Percentiles rank a stretch among this genome's conserved stretches.
Conservation (phyloP, 1,140 invertebrate species). For the Conus betulinus region DNA sequence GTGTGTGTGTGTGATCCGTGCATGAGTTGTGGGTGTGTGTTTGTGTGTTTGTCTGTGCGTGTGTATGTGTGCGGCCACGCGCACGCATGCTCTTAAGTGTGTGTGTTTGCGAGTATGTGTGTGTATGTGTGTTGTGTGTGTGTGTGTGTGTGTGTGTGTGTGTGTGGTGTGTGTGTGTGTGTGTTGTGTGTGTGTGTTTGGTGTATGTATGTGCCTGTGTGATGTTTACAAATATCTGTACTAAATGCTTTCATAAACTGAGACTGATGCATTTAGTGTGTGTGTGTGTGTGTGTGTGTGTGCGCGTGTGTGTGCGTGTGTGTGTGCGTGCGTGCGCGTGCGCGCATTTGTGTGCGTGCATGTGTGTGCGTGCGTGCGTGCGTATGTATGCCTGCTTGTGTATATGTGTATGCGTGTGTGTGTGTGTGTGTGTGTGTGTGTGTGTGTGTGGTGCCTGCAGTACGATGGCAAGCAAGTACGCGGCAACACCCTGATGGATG, state of each 20-base stretch:
- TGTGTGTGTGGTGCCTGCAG: constrained; percentile 4
- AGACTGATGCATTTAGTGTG: too few species aligned
- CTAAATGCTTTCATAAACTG: too few species aligned
- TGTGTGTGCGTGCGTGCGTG: not conserved
- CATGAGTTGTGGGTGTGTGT: not conserved
- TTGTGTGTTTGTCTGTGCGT: not conserved
- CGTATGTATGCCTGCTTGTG: not conserved
- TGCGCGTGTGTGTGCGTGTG: too few species aligned
- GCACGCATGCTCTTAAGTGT: too few species aligned
- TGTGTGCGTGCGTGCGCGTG: too few species aligned
- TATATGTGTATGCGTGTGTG: constrained; percentile 3
- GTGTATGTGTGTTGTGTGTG: not conserved
- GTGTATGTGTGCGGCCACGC: too few species aligned
- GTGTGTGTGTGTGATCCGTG: not conserved
- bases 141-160: not conserved
- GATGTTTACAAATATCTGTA: too few species aligned
- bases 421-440: constrained; percentile 22
- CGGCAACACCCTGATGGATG: constrained; percentile 25
- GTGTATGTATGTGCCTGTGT: not conserved
- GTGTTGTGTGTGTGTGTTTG: not conserved
- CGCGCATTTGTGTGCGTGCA: too few species aligned
- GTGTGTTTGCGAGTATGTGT: too few species aligned
- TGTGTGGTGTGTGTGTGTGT: not conserved
- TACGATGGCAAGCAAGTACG: not conserved
- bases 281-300: too few species aligned